A percentile compares a stretch with the other conserved stretches of the same genome.
phyloP scores from a whole-genome alignment of 2,797 vertebrate species.

The Gymnocypris eckloni region DNA sequence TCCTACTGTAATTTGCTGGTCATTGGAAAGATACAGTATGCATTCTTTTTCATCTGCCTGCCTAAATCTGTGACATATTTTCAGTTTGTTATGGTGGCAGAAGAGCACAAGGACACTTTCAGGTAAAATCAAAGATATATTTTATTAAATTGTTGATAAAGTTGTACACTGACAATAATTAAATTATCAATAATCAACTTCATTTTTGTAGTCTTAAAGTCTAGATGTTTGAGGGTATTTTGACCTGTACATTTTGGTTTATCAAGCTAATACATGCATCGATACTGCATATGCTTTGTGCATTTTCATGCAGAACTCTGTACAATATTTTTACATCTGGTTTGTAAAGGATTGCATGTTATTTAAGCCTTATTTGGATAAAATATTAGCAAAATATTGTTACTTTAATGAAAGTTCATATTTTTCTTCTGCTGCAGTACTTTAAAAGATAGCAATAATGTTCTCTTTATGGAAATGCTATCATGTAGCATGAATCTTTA shows the following conservation, averaged over 20 bases:
- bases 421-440: constrained; percentile 8
- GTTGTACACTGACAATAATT: constrained; percentile 24
- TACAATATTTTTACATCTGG: constrained; percentile 55
- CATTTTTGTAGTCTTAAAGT: neutral
- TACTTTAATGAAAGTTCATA: constrained; percentile 54
- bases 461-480: constrained; percentile 36
- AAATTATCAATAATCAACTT: neutral
- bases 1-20: constrained; percentile 75
- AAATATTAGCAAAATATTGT: constrained; percentile 40
- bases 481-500: constrained; percentile 27
- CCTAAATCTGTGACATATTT: constrained; percentile 44
- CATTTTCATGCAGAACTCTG: constrained; percentile 65
- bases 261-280: constrained; percentile 1
- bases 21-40: constrained; percentile 71
- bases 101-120: constrained; percentile 61
- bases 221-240: neutral
- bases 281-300: constrained; percentile 17
- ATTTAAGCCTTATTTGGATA: constrained; percentile 64
- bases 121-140: constrained; percentile 47
- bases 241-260: constrained; percentile 24
- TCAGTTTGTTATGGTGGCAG: constrained; percentile 36
- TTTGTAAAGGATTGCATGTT: constrained; percentile 68
- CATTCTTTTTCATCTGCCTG: constrained; percentile 45
- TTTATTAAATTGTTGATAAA: constrained; percentile 30
- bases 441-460: neutral